Evolutionary conservation across 2,797 vertebrate species (phyloP).

Genomic region (Clarias pachynema): DNA sequence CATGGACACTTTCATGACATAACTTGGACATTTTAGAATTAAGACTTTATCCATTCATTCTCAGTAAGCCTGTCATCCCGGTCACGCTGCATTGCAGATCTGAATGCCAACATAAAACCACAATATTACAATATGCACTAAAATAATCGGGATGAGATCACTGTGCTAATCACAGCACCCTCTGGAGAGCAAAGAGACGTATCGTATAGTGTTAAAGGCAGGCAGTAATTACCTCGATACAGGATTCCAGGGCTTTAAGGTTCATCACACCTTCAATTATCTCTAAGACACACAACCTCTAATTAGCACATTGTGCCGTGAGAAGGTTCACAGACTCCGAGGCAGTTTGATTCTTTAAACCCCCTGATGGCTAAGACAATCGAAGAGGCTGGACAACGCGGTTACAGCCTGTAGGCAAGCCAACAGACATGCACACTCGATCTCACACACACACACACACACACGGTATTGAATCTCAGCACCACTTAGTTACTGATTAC

Average conservation of each 20-base stretch:
- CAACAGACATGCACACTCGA: not conserved
- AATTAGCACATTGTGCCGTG: not conserved
- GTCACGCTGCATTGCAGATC: not conserved
- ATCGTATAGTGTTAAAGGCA: not conserved
- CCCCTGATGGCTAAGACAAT: constrained; percentile 1
- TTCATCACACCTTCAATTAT: constrained; percentile 25
- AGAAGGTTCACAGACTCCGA: not conserved
- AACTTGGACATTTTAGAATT: not conserved
- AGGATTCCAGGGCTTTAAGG: not conserved
- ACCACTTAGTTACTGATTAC: not conserved
- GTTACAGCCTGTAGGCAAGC: not conserved
- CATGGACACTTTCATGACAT: too few species aligned
- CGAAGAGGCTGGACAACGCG: not conserved
- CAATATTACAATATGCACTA: not conserved
- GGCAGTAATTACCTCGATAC: not conserved
- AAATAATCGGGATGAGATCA: not conserved
- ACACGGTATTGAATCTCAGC: not conserved
- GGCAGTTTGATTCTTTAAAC: constrained; percentile 9
- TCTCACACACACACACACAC: constrained; percentile 4
- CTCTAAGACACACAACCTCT: constrained; percentile 1
- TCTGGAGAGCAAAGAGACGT: not conserved
- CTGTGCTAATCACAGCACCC: not conserved
- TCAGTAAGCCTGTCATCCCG: not conserved
- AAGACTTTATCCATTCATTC: not conserved
- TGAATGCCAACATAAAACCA: not conserved